Base-by-base conservation (phyloP, 1,140 invertebrate species). In the Heliconius hewitsoni region DNA sequence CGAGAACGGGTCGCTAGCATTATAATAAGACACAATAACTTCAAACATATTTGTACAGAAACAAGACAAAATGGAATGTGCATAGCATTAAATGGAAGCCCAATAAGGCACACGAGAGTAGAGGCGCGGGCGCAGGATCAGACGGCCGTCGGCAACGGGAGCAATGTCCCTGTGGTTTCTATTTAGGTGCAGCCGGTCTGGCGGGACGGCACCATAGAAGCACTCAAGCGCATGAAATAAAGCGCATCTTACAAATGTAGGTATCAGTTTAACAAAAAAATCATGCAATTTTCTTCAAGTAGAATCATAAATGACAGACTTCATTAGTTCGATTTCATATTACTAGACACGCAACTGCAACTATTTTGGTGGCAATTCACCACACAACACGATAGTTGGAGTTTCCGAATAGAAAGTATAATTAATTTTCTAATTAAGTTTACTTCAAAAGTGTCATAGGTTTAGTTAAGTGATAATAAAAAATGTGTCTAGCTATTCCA, bases 161-260 rank as follows among this genome's bases (percentile, higher is more conserved):
- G 92, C 93, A 94, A 93, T 91, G 92, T 91, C 93, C 93, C 91
- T 94, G 91, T 85, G 88, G 93, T 94, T 93, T 93, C 93, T 94
- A 94, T 94, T 93, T 94, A 93, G 92, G 92, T 92, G 91, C 92
- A 87, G 89, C 91, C 91, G 87, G 91, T 92, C 87, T 86, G 89
- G 85, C 88, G 89, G 87, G 87, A 89, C 88, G 88, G 85, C 89
- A 89, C 87, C 86, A 90, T 85, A 87, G 88, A 84, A 85, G 89
- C 91, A 89, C 84, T 91, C 88, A 83, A 86, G 88, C 88, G 87
- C 88, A 89, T 87, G 77, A 85, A 89, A 91, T 91, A 88, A 88
- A 66, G 60, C 13, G 80, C 83, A 82, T 78, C 77, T 82, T 78
- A 78, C 77, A 76, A 78, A 82, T 76, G 27, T 72, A 55, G 1